Evolutionary conservation across 2,797 vertebrate genomes (phyloP), one percentile per base, ranked within the genome.

Genomic region (Crax fasciolata): DNA sequence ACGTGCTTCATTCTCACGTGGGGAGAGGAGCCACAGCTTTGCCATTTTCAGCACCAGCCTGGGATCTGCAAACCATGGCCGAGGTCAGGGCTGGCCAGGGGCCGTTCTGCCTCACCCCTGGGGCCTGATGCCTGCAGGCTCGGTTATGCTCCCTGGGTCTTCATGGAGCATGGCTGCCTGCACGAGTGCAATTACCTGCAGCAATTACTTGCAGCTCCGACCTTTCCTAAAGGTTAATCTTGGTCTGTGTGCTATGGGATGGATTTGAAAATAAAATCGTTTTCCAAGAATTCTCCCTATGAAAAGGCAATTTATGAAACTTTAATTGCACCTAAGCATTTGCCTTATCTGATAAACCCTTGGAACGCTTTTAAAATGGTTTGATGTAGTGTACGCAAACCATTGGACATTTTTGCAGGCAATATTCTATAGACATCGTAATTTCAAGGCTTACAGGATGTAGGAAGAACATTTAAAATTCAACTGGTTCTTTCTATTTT

Each of bases 401-500:
- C 58, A 65, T 51, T 72, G 46, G n/a, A 72, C 3, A 1, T 78
- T 89, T 89, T 80, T 87, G 80, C 70, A 72, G 68, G 87, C 75
- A 87, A 20, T 72, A 21, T 66, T 83, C 78, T 91, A 13, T 32
- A 75, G 79, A 54, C 43, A 14, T 76, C 2, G 1, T 85, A 75
- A 89, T 94, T 94, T 87, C 85, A 55, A 81, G 54, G 57, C 89
- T 91, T 87, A 43, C 38, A 63, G 84, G 92, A 84, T 59, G 43
- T 66, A 30, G 30, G 57, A 78, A 82, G 44, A 72, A 63, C 52
- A 39, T 81, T 94, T 86, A 84, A 86, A 94, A 96, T 96, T 92
- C 91, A 95, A 57, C 75, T 72, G 41, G 15, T 46, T 94, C 62
- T 75, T 89, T 92, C 92, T 94, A 91, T 95, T 96, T 96, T 95